Evolutionary conservation across 2,888 invertebrate species (phyloP), one percentile per base, ranked within the genome.

Genomic region (Patella ulyssiponensis): DNA sequence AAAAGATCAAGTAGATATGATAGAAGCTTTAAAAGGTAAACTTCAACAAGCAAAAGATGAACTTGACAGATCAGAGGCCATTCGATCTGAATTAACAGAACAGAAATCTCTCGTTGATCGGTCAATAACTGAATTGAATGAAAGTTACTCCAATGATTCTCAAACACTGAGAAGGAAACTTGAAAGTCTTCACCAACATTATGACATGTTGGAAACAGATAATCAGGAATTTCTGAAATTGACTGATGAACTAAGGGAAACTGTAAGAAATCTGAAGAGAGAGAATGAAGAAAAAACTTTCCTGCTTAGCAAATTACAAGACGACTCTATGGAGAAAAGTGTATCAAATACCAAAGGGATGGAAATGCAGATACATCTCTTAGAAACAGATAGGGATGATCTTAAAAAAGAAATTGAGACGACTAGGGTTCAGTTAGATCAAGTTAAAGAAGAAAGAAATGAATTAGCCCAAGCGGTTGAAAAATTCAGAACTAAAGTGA

Each of bases 281-380:
- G 81, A 86, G 17, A 77, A 79, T 51, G 82, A 84, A 27, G 81
- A 78, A 70, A 72, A 78, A 58, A 76, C 76, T 7, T 79, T 80
- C 23, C 69, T 76, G 14, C 71, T 80, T 69, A 78, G 73, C 73
- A 80, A 79, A 52, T n/a, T 20, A 44, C 73, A 56, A 52, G 77
- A 77, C 71, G 44, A 52, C n/a, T 58, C 58, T 20, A 5, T 17
- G 17, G 20, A 58, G 17, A 9, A 58, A 58, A 44, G 9, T 27
- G 53, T 52, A 12, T n/a, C 74, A 11, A 27, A 53, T 11, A 14
- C 56, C 23, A 17, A 27, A 56, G 69, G 23, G 14, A 17, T 53
- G 17, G n/a, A 15, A 14, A n/a, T 56, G 52, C 73, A 51, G 27
- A 51, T 54, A 51, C 17, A 17, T 17, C 15, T 20, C 5, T 15